Conservation (phyloP, 92 coral and sea anemone species). For the Epizoanthus illoricatus region DNA sequence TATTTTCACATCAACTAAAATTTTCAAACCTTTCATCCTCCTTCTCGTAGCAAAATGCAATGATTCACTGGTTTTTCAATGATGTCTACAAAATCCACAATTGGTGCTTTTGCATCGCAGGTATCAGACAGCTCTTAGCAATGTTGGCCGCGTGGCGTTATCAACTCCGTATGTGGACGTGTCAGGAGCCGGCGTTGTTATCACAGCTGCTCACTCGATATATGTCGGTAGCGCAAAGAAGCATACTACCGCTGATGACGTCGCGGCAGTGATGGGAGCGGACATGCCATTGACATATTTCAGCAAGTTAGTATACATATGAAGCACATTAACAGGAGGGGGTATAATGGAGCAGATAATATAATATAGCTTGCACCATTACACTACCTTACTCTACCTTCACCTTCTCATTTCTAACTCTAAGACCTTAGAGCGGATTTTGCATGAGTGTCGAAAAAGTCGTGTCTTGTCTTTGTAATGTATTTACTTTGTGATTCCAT, state of each 20-base stretch:
- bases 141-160: conserved; percentile 46
- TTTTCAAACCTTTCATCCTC: no score
- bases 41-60: neutral
- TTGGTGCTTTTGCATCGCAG: neutral
- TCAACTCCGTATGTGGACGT: conserved; percentile 69
- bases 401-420: no score
- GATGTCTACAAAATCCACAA: neutral
- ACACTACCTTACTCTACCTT: no score
- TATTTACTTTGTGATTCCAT: no score
- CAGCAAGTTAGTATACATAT: no score
- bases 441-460: no score
- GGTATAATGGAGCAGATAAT: no score
- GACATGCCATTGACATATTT: neutral
- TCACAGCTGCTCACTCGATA: conserved; percentile 61
- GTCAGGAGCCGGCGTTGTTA: conserved; percentile 64
- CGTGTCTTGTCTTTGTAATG: no score
- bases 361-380: no score
- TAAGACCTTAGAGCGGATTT: no score
- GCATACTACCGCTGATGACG: conserved; percentile 43
- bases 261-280: conserved; percentile 61
- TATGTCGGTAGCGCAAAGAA: conserved; percentile 37
- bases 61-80: neutral
- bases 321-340: no score
- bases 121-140: conserved; percentile 52
- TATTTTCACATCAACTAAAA: no score